Conservation (phyloP, 2,113 vertebrate species). For the Nicator chloris region DNA sequence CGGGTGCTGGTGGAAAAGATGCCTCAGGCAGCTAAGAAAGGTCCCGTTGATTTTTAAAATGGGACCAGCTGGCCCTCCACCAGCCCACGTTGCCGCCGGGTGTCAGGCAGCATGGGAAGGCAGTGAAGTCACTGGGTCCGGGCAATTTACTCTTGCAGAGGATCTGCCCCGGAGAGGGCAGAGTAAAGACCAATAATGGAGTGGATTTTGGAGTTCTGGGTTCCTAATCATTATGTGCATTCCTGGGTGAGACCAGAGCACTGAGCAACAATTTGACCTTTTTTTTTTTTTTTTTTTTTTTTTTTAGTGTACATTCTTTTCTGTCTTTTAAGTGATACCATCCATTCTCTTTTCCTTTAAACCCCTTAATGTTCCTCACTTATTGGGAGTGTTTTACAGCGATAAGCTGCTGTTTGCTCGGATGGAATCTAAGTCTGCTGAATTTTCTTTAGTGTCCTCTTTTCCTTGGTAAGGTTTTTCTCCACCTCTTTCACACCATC, state of each 20-base stretch:
- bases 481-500: background rate
- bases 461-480: background rate
- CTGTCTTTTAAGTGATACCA: background rate
- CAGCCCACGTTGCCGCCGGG: background rate
- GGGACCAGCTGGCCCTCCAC: background rate
- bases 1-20: background rate
- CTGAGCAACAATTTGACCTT: background rate
- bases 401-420: background rate
- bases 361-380: background rate
- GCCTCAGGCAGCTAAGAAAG: slow-evolving; percentile 29
- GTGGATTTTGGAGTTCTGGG: background rate
- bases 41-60: background rate
- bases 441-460: background rate
- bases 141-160: background rate
- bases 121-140: background rate
- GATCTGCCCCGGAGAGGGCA: background rate
- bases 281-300: background rate
- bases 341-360: background rate
- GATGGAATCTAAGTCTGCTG: background rate
- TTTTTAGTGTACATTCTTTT: background rate
- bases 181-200: background rate
- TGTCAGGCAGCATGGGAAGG: background rate
- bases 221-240: rapidly evolving
- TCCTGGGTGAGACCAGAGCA: background rate
- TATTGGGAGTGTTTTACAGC: background rate